phyloP scores from a whole-genome alignment of 2,888 invertebrate species.

The Leuctra nigra region DNA sequence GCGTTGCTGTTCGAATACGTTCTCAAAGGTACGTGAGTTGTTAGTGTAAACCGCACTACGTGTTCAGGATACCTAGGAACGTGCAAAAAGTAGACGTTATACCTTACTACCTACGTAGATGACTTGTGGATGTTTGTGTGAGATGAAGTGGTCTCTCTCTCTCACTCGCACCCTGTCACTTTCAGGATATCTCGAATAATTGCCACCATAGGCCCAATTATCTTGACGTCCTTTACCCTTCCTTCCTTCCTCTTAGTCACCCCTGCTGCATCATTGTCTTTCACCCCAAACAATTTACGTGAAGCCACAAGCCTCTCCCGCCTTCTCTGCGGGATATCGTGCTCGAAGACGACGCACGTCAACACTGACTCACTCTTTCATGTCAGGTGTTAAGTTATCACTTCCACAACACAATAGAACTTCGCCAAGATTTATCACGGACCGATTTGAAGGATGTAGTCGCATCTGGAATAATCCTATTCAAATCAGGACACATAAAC shows the following conservation, averaged over 20 bases:
- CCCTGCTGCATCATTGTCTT: background rate
- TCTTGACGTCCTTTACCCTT: background rate
- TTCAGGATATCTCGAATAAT: constrained; percentile 3
- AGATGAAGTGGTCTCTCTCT: background rate
- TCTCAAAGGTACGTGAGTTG: constrained; percentile 5
- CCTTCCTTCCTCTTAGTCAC: background rate
- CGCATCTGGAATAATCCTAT: too few relatives aligned
- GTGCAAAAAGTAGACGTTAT: background rate
- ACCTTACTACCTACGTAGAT: background rate
- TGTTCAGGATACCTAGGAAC: background rate
- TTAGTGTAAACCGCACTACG: constrained; percentile 6
- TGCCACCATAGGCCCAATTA: constrained; percentile 10
- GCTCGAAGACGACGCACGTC: background rate
- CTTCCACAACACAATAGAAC: too few relatives aligned
- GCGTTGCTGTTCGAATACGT: constrained; percentile 2
- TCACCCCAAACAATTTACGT: constrained; percentile 11
- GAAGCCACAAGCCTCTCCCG: background rate
- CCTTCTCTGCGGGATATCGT: too few relatives aligned
- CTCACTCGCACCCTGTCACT: constrained; percentile 7
- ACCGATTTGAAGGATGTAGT: too few relatives aligned
- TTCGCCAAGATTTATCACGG: too few relatives aligned
- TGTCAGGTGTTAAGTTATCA: too few relatives aligned
- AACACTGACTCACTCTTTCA: background rate
- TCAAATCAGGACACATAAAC: too few relatives aligned
- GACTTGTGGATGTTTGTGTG: background rate